Percentiles rank a stretch among this genome's conserved stretches.
These are phyloP conservation scores for Drosophila sordidula DNA, from an alignment of 2,888 invertebrate species.

Conservation along the genomic window DNA sequence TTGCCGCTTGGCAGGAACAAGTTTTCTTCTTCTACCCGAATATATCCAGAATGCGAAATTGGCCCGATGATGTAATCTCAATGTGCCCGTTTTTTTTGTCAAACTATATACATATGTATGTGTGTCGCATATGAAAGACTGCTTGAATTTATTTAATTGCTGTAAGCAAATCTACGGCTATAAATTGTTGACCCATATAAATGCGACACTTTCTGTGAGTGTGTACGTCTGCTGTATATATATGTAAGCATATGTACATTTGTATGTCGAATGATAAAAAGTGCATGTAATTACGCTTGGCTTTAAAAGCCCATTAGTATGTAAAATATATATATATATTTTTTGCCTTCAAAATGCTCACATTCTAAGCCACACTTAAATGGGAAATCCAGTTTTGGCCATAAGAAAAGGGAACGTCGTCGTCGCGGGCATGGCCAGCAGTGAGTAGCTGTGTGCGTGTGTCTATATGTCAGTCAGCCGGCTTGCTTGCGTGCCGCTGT, in stretches of 20 bases:
- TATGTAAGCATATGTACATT: background rate
- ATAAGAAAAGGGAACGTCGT: slow-evolving; percentile 76
- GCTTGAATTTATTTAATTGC: slow-evolving; percentile 74
- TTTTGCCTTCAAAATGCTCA: slow-evolving; percentile 54
- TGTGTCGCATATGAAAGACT: slow-evolving; percentile 14
- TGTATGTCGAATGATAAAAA: slow-evolving; percentile 63
- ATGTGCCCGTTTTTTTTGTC: slow-evolving; percentile 73
- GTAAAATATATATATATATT: slow-evolving; percentile 46
- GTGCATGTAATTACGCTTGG: slow-evolving; percentile 75
- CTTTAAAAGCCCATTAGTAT: slow-evolving; percentile 73
- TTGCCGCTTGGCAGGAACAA: slow-evolving; percentile 50
- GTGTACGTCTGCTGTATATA: background rate
- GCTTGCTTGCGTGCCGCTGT: slow-evolving; percentile 45
- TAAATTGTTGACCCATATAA: slow-evolving; percentile 80
- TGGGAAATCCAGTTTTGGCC: slow-evolving; percentile 78
- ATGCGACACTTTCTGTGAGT: slow-evolving; percentile 63
- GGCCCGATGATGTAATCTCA: slow-evolving; percentile 70
- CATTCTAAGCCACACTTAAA: slow-evolving; percentile 71
- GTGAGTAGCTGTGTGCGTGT: slow-evolving; percentile 13
- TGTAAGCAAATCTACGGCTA: slow-evolving; percentile 71
- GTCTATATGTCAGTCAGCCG: slow-evolving; percentile 53
- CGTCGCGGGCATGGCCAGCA: slow-evolving; percentile 36
- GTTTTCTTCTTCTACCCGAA: slow-evolving; percentile 41
- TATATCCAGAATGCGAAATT: slow-evolving; percentile 49
- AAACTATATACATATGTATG: slow-evolving; percentile 19